These are phyloP conservation scores for Drosophila chauvacae DNA, from an alignment of 1,140 invertebrate genomes.

Conservation along the genomic window DNA sequence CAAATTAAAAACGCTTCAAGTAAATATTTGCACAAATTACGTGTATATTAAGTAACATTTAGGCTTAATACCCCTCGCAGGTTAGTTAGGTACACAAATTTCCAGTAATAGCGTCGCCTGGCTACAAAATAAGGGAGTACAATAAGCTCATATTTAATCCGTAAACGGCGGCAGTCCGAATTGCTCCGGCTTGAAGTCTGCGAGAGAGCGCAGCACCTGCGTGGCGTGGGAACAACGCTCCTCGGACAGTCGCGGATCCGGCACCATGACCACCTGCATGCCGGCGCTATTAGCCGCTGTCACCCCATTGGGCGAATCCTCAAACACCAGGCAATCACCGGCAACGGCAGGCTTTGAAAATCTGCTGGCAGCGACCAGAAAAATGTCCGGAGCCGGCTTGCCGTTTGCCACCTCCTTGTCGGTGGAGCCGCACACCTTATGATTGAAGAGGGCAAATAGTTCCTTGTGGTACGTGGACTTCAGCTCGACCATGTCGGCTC, in stretches of 20 bases:
- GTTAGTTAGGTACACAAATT: conserved; percentile 37
- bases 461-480: conserved; percentile 91
- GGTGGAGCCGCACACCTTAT: conserved; percentile 91
- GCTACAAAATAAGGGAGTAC: conserved; percentile 1
- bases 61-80: conserved; percentile 4
- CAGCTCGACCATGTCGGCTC: conserved; percentile 89
- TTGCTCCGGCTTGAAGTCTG: conserved; percentile 93
- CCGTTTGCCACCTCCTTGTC: conserved; percentile 95
- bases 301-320: conserved; percentile 96
- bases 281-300: conserved; percentile 91
- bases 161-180: conserved; percentile 93
- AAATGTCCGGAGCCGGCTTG: conserved; percentile 97
- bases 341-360: conserved; percentile 91
- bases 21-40: conserved; percentile 8
- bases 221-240: conserved; percentile 88
- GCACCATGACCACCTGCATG: conserved; percentile 97
- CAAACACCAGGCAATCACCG: conserved; percentile 94
- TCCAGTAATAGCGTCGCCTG: conserved; percentile 16
- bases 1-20: not conserved
- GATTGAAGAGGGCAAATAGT: conserved; percentile 91
- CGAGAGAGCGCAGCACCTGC: conserved; percentile 89
- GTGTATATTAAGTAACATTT: conserved; percentile 30
- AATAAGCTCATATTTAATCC: conserved; percentile 40
- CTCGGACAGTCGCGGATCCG: conserved; percentile 89
- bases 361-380: conserved; percentile 92